Conservation (phyloP, 2,113 vertebrate species). For the Actinemys pallida region DNA sequence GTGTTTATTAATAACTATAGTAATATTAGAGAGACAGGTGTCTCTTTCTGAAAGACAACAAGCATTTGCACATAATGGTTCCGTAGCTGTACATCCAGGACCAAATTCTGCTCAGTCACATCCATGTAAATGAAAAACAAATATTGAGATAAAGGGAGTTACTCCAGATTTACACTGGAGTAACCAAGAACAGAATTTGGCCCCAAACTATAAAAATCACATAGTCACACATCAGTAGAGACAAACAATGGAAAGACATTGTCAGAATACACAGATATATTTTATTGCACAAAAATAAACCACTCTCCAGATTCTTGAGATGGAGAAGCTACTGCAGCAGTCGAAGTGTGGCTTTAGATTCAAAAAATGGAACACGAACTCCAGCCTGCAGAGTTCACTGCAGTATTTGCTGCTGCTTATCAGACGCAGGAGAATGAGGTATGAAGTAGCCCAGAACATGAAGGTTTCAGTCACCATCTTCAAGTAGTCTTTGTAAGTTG, state of each 20-base stretch:
- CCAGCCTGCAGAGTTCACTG: slow-evolving; percentile 78
- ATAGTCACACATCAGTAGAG: neutral
- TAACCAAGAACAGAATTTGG: slow-evolving; percentile 20
- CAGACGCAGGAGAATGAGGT: slow-evolving; percentile 53
- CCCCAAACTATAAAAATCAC: slow-evolving; percentile 28
- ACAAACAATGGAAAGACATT: slow-evolving; percentile 33
- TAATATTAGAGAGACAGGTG: neutral
- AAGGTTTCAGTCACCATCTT: slow-evolving; percentile 81
- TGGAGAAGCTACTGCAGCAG: slow-evolving; percentile 30
- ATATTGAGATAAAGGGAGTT: slow-evolving; percentile 37
- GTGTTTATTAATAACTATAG: neutral
- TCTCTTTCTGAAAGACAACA: neutral
- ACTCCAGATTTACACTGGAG: neutral
- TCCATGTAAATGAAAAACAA: neutral
- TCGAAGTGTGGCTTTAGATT: slow-evolving; percentile 36
- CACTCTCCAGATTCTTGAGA: slow-evolving; percentile 48
- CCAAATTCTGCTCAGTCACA: neutral
- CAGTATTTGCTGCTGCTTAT: slow-evolving; percentile 40
- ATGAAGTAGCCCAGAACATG: neutral
- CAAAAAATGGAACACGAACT: slow-evolving; percentile 43
- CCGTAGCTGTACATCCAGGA: neutral
- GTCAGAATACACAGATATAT: slow-evolving; percentile 16
- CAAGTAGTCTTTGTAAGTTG: slow-evolving; percentile 90
- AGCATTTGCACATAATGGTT: neutral
- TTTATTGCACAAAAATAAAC: slow-evolving; percentile 65